Evolutionary conservation across 2,797 vertebrate species (phyloP), one percentile per base, ranked within the genome.

Genomic region (Galaxias olidus): DNA sequence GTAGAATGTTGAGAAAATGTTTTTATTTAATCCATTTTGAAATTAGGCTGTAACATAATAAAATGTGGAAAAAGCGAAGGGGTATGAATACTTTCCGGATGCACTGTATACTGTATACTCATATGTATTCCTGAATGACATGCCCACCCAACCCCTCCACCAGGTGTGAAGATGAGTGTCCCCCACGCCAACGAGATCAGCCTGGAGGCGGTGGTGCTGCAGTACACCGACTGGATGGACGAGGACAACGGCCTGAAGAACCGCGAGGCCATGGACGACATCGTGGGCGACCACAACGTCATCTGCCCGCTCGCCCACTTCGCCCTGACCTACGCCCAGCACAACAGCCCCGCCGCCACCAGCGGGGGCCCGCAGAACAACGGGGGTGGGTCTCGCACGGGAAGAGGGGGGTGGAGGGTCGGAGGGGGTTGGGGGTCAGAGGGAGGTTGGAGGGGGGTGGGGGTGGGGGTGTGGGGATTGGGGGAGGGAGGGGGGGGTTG

Each of bases 221-320:
- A 98, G 67, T 98, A 98, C 68, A 98, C 96, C 0, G 95, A 98
- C 86, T 98, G 96, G 96, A 86, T 93, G 84, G 94, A 96, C 50
- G 93, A 95, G 48, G 92, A 96, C 48, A 95, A 96, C 10, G 88
- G 91, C 0, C 0, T 84, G 1, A 96, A 96, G 84, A 95, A 98
- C 85, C 88, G 96, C 0, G 94, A 98, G 0, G 94, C 94, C 40
- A 74, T 98, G 93, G 95, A 95, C 0, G 94, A 96, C 68, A 90
- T 98, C 7, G 96, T 98, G 11, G 95, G 96, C 0, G 96, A 98
- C 80, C 95, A 97, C 71, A 97, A 98, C 14, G 93, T 98, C 43
- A 94, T 96, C 62, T 98, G 96, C 69, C 96, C 96, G 0, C 79
- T 96, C 66, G 91, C 91, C 67, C 87, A 94, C 72, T 95, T 96